Conservation (phyloP, 2,113 vertebrate genomes). For the Mesembrinibis cayennensis region DNA sequence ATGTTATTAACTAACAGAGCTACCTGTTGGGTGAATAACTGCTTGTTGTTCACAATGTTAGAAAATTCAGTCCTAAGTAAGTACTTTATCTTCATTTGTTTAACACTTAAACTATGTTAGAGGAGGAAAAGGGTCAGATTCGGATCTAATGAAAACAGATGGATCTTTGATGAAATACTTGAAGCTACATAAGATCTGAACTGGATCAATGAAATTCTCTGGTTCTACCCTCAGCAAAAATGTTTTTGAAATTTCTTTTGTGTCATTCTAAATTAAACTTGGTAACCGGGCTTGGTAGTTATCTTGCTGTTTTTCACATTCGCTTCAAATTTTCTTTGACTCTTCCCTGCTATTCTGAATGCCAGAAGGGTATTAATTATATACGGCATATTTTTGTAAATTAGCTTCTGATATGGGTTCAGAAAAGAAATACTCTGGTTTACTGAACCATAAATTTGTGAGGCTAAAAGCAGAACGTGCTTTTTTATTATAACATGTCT, state of each 20-base stretch:
- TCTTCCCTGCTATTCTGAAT: background rate
- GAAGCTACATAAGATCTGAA: background rate
- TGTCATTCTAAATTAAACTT: background rate
- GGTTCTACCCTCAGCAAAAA: background rate
- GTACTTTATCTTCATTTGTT: background rate
- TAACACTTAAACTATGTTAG: background rate
- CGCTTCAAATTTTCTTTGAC: background rate
- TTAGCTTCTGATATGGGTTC: background rate
- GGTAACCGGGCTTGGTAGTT: background rate
- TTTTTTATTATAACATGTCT: background rate
- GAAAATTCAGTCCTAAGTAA: background rate
- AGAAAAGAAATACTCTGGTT: background rate
- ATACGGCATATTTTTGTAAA: background rate
- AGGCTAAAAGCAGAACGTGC: constrained; percentile 5
- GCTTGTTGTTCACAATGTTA: background rate
- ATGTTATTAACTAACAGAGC: background rate
- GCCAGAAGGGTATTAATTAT: constrained; percentile 11
- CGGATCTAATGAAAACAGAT: background rate
- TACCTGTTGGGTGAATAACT: background rate
- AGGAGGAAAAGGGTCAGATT: background rate
- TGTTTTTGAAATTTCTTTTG: background rate
- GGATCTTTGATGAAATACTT: background rate
- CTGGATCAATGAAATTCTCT: background rate
- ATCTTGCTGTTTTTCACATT: background rate
- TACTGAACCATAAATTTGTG: background rate